phyloP scores from a whole-genome alignment of 2,797 vertebrate species.

The Lepus townsendii region DNA sequence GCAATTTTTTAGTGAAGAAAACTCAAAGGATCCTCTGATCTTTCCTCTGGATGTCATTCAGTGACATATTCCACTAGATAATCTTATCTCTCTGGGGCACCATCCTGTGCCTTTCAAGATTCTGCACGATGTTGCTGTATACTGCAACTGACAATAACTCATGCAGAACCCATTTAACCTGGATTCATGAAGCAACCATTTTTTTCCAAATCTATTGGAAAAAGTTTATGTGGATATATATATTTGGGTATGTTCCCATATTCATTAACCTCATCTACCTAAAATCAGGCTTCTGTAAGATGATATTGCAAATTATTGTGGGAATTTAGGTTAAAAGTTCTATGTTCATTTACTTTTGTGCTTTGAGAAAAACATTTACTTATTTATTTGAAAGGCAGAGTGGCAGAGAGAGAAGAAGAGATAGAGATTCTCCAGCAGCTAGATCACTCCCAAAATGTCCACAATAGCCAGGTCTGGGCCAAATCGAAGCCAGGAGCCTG shows the following conservation, averaged over 20 bases:
- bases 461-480: too few relatives aligned
- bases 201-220: conserved; percentile 16
- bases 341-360: not conserved
- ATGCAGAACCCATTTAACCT: conserved; percentile 23
- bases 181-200: not conserved
- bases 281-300: not conserved
- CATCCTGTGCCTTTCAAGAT: not conserved
- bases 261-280: not conserved
- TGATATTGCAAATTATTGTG: not conserved
- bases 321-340: not conserved
- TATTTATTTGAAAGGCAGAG: too few relatives aligned
- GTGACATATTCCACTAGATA: conserved; percentile 40
- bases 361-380: too few relatives aligned
- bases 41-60: not conserved
- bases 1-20: conserved; percentile 44
- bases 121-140: not conserved
- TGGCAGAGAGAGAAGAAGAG: too few relatives aligned
- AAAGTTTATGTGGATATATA: not conserved
- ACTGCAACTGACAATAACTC: not conserved
- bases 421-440: too few relatives aligned
- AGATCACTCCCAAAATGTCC: too few relatives aligned
- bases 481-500: too few relatives aligned
- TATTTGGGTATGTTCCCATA: not conserved
- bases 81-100: conserved; percentile 62
- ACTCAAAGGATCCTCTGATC: not conserved